Percentiles rank a stretch among this genome's conserved stretches.
Evolutionary conservation across 2,113 vertebrate species (phyloP).

Genomic region (Pachycephala philippinensis): DNA sequence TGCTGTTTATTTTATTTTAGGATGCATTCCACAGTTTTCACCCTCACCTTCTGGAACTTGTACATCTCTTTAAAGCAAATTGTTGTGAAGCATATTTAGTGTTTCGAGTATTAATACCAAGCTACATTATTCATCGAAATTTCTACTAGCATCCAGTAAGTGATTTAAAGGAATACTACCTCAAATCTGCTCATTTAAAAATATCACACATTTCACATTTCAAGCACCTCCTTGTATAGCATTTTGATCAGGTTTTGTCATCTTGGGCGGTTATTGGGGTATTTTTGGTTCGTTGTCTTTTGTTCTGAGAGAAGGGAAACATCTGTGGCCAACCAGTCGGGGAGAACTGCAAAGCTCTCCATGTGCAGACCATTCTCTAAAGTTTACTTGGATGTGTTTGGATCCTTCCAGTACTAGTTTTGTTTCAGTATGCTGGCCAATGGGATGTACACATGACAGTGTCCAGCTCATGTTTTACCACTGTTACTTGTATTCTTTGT

Average conservation of each 20-base stretch:
- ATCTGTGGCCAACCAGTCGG: accelerated
- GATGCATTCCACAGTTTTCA: not conserved
- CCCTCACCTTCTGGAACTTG: conserved; percentile 39
- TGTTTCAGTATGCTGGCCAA: not conserved
- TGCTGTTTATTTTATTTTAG: conserved; percentile 40
- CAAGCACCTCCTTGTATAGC: not conserved
- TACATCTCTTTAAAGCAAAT: not conserved
- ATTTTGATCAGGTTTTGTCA: not conserved
- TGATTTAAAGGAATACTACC: not conserved
- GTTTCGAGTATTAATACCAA: not conserved
- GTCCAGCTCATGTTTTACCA: not conserved
- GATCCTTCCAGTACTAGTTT: not conserved
- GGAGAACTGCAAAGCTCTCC: not conserved
- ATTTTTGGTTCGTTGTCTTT: not conserved
- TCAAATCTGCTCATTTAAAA: not conserved
- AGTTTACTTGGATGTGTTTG: not conserved
- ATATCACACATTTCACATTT: not conserved
- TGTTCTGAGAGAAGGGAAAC: not conserved
- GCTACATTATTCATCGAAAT: not conserved
- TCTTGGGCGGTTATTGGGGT: accelerated
- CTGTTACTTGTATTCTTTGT: not conserved
- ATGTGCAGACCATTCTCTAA: not conserved
- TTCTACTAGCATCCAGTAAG: not conserved
- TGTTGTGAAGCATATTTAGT: not conserved
- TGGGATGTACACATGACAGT: accelerated